These are phyloP conservation scores for Zoanthus solanderi DNA, from an alignment of 92 coral and sea anemone species.

Conservation along the genomic window DNA sequence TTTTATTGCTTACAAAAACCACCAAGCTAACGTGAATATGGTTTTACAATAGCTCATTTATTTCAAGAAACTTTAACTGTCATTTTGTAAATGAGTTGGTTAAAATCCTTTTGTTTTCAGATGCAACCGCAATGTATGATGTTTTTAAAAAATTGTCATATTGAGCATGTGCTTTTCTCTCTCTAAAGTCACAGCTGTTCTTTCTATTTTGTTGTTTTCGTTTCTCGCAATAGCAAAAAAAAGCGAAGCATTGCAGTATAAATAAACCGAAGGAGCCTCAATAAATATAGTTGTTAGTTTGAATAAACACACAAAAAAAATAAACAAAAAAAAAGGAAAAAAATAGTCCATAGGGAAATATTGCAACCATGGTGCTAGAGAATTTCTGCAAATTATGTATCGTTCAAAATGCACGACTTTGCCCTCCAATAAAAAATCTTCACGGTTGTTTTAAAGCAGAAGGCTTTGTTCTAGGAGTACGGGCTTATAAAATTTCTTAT, in stretches of 20 bases:
- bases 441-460: neutral
- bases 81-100: neutral
- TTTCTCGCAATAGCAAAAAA: neutral
- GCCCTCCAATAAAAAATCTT: neutral
- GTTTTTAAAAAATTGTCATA: neutral
- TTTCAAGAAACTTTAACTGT: neutral
- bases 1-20: too few relatives aligned
- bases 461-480: conserved; percentile 32
- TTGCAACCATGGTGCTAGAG: neutral
- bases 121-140: neutral
- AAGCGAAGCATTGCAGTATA: neutral
- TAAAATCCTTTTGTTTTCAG: neutral
- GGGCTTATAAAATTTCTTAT: neutral
- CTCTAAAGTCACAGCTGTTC: neutral
- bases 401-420: neutral
- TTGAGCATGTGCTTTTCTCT: neutral
- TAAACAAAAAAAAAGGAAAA: neutral
- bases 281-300: neutral
- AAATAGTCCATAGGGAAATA: neutral
- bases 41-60: neutral
- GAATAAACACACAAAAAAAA: neutral
- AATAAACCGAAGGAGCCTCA: neutral
- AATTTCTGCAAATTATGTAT: neutral
- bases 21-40: neutral
- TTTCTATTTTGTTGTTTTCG: neutral